Conservation (phyloP, 2,888 invertebrate genomes). For the Parascotia fuliginaria region DNA sequence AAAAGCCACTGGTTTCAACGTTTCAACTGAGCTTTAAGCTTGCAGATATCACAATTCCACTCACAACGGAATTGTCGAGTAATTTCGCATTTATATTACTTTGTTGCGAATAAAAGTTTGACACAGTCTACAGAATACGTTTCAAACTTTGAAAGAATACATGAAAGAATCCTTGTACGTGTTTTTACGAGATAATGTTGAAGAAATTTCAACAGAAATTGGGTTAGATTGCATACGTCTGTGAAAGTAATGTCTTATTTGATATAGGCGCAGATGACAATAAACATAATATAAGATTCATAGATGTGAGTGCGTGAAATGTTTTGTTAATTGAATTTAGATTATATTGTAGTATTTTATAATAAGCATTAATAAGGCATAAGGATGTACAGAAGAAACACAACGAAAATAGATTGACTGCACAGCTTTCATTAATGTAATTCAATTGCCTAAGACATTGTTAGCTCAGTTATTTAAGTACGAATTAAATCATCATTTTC, state of each 20-base stretch:
- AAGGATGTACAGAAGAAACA: too few relatives aligned
- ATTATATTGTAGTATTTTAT: too few relatives aligned
- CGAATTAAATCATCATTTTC: too few relatives aligned
- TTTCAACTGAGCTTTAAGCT: constrained; percentile 60
- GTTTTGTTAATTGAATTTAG: too few relatives aligned
- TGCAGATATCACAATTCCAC: constrained; percentile 58
- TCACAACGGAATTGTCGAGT: constrained; percentile 53
- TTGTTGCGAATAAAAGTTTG: constrained; percentile 31
- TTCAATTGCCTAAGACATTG: too few relatives aligned
- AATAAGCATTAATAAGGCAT: too few relatives aligned
- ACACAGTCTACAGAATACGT: constrained; percentile 20
- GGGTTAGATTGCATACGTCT: not conserved
- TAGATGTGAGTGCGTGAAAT: too few relatives aligned
- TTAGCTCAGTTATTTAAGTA: too few relatives aligned
- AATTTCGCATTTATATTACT: constrained; percentile 44
- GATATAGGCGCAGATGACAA: not conserved
- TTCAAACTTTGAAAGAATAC: constrained; percentile 30
- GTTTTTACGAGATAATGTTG: not conserved
- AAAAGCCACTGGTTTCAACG: constrained; percentile 60
- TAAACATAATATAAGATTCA: not conserved
- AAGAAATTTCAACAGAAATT: not conserved
- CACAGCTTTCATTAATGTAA: too few relatives aligned
- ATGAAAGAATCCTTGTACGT: not conserved
- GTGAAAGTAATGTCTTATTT: not conserved
- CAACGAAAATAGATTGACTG: too few relatives aligned